Evolutionary conservation across 1,140 invertebrate species (phyloP), one percentile per base, ranked within the genome.

Genomic region (Leucophenga varia): DNA sequence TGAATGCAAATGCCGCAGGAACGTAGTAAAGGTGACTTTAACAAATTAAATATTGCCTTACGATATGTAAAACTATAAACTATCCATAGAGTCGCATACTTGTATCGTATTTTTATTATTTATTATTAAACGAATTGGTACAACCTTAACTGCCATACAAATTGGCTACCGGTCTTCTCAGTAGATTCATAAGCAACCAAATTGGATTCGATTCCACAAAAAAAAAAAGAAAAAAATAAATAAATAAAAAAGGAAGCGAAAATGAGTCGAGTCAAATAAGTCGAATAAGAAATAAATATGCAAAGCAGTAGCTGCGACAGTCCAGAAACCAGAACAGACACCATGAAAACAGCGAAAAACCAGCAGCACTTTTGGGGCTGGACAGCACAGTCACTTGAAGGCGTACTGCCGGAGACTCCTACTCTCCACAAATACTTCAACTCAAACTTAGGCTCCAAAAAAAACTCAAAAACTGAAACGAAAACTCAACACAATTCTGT

Each of bases 141-240:
- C 45, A 47, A 19, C 45, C 45, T 47, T 32, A 40, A 40, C 35
- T 47, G 45, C 45, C 45, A 47, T 9, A 31, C 14, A 25, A 47
- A 47, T 39, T 30, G 45, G 35, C 45, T 47, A 47, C 45, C 37
- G 45, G 45, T 47, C 31, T 47, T 47, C 19, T 34, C 35, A 36
- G 14, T 8, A 28, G 12, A 28, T 28, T 28, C 25, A 28, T 6
- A 7, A 28, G 12, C 25, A 28, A 28, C 25, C 6, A 28, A 28
- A 28, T 28, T 28, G 25, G 25, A 28, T 28, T 6, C 25, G 6
- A 12, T 28, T 28, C 34, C 34, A 8, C 13, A 36, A 36, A 28
- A 36, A 36, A 17, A 17, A 36, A 14, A 8, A 17, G 14, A 14
- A 36, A 36, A 36, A 36, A 36, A 36, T 3, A 2, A 36, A 36